Evolutionary conservation across 2,797 vertebrate genomes (phyloP), one percentile per base, ranked within the genome.

Genomic region (Characodon lateralis): DNA sequence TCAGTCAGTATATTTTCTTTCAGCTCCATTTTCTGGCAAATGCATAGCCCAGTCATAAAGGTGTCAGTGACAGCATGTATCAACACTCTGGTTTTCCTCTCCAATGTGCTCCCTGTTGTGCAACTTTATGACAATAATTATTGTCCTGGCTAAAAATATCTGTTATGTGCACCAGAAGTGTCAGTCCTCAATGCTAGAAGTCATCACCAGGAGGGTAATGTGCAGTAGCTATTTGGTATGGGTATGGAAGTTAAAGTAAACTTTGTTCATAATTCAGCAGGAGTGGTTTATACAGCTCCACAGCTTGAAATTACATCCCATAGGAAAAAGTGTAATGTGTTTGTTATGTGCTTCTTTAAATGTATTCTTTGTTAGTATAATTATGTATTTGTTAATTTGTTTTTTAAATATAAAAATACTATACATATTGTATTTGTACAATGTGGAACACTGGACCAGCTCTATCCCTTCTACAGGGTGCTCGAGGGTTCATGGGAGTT

Each of bases 61-160:
- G 88, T 92, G 91, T 91, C 80, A 71, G 58, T 89, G 88, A 88
- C 78, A 77, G 72, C 53, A 83, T 76, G 78, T 79, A 76, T 77
- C 75, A 69, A 59, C 65, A 18, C 55, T 79, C 63, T 81, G 24
- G 48, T 85, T 88, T 91, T 79, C 51, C 74, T 82, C 26, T 77
- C 78, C 63, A 78, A 75, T 75, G 80, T 66, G 80, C 75, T 78
- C 76, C 83, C 83, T 65, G 79, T 85, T 83, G 89, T 81, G 81
- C 61, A 74, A 58, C 83, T 89, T 92, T 91, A 90, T 92, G 91
- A 82, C 76, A 78, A 79, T 78, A 83, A 89, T 91, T 87, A 91
- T 90, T 92, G 85, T 77, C 66, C 78, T 85, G 79, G 59, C 71
- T 85, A 50, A 79, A 79, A 80, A 26, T 55, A 59, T 81, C 65